These are phyloP conservation scores for Pogona vitticeps DNA, from an alignment of 2,113 vertebrate species.

Conservation along the genomic window DNA sequence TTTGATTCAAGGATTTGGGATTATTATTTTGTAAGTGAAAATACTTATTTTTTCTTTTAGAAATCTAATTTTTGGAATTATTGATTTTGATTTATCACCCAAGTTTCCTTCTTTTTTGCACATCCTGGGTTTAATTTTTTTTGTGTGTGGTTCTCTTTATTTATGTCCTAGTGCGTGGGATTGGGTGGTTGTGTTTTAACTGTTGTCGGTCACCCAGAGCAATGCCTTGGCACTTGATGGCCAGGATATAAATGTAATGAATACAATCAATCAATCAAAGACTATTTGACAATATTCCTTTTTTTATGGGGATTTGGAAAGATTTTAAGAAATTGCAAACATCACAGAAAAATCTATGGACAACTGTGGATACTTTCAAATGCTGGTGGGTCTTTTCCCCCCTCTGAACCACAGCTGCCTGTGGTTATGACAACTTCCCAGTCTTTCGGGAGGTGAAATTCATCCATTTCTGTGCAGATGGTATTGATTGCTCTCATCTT, in stretches of 20 bases:
- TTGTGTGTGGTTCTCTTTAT: no score
- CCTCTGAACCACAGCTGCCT: not conserved
- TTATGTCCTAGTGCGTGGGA: no score
- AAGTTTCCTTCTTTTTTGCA: no score
- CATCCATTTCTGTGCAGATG: constrained; percentile 6
- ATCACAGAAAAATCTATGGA: not conserved
- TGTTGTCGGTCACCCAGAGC: no score
- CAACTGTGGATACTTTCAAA: not conserved
- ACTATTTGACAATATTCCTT: not conserved
- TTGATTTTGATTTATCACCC: no score
- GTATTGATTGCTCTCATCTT: constrained; percentile 37
- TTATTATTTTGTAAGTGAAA: not conserved
- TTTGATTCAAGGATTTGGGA: not conserved
- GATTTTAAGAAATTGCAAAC: not conserved
- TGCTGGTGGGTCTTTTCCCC: not conserved
- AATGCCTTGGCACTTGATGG: no score
- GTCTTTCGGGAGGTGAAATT: constrained; percentile 32
- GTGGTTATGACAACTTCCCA: constrained; percentile 49
- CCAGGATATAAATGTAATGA: no score
- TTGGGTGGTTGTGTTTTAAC: no score
- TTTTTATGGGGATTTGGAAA: not conserved
- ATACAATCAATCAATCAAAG: no score
- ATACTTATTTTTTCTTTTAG: not conserved
- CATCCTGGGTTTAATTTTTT: no score
- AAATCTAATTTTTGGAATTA: no score